Evolutionary conservation across 2,888 invertebrate genomes (phyloP).

Genomic region (Epinotia nisella): DNA sequence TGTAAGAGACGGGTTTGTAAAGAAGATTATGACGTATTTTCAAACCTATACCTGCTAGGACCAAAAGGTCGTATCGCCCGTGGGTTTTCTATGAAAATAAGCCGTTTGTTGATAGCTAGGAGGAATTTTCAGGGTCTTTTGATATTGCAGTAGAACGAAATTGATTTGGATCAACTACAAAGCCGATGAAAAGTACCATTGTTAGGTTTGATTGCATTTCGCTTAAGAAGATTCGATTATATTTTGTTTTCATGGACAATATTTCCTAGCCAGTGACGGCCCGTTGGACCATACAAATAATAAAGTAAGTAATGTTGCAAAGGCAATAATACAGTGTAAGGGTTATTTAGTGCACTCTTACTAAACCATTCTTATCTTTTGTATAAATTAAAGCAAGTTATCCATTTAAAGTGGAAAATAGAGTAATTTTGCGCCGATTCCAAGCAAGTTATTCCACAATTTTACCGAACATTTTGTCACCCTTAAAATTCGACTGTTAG

Average conservation of each 20-base stretch:
- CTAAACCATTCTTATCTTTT: too few relatives aligned
- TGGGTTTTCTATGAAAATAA: not conserved
- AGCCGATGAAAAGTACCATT: not conserved
- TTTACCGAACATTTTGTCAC: not conserved
- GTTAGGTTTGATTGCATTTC: conserved; percentile 3
- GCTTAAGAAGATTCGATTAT: not conserved
- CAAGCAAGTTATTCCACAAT: not conserved
- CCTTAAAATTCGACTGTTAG: not conserved
- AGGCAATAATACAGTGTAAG: too few relatives aligned
- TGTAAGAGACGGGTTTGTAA: conserved; percentile 5
- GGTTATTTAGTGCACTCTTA: too few relatives aligned
- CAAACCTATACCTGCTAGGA: not conserved
- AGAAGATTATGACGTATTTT: conserved; percentile 22
- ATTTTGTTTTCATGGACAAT: not conserved
- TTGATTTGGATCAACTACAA: conserved; percentile 17
- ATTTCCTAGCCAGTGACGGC: too few relatives aligned
- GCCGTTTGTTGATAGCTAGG: not conserved
- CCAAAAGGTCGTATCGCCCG: not conserved
- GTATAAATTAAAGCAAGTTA: too few relatives aligned
- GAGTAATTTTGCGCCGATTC: not conserved
- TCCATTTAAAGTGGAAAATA: too few relatives aligned
- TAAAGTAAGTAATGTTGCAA: too few relatives aligned
- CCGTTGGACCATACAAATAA: too few relatives aligned
- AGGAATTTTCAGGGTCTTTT: not conserved
- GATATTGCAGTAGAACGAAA: conserved; percentile 8